Conservation (phyloP, 2,888 invertebrate species). For the Odontomyia ornata region DNA sequence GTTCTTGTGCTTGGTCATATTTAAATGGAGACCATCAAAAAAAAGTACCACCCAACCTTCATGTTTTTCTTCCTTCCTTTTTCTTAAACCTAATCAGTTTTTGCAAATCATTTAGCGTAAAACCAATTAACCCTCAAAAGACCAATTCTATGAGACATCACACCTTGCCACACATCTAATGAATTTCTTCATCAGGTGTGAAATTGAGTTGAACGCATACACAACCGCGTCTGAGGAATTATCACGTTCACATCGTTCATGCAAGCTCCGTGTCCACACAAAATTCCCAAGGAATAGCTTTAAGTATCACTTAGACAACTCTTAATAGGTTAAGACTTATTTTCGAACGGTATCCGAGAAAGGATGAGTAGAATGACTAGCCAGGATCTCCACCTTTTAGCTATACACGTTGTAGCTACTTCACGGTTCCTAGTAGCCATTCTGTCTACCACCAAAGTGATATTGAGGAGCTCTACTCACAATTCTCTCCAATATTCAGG, state of each 20-base stretch:
- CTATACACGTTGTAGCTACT: too few relatives aligned
- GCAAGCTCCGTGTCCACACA: too few relatives aligned
- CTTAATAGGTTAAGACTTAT: conserved; percentile 24
- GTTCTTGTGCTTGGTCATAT: too few relatives aligned
- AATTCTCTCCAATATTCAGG: too few relatives aligned
- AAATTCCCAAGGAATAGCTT: conserved; percentile 13
- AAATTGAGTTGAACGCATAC: conserved; percentile 12
- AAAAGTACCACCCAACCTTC: too few relatives aligned
- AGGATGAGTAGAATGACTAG: neutral
- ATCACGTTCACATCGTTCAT: neutral
- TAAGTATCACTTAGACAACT: conserved; percentile 20
- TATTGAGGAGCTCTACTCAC: too few relatives aligned
- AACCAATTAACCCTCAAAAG: neutral
- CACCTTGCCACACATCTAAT: neutral
- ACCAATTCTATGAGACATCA: neutral
- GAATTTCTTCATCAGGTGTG: conserved; percentile 30
- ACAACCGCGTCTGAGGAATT: neutral
- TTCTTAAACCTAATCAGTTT: too few relatives aligned
- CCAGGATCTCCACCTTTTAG: too few relatives aligned
- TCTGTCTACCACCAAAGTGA: neutral
- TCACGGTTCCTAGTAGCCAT: neutral
- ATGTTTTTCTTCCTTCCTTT: too few relatives aligned
- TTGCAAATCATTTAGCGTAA: neutral
- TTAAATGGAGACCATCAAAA: too few relatives aligned
- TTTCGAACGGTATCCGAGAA: neutral